Base-by-base conservation (phyloP, 2,113 vertebrate species). In the Acanthochromis polyacanthus region DNA sequence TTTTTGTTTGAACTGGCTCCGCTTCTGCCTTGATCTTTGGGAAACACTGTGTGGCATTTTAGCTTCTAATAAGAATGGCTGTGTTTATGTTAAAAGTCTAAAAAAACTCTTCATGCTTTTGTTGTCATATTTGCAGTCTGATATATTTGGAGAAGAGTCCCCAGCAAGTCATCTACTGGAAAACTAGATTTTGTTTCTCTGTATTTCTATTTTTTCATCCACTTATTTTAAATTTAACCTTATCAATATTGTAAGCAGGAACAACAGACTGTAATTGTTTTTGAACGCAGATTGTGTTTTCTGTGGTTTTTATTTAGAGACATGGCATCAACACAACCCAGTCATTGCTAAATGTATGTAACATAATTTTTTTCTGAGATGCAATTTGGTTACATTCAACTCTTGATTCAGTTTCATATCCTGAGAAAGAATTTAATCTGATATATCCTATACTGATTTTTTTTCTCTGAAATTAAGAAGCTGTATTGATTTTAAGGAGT, bases 281-380 rank as follows among this genome's bases (percentile, higher is more conserved):
- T 38, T 2, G 1, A 4, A 3, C 22, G 20, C 45, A 36, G 5
- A 51, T 9, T 32, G 2, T 53, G 2, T 43, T 68, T 78, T 59
- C 17, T 45, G n/a, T 30, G 7, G 5, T 36, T 74, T 59, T 30
- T 5, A 56, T 71, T 67, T 57, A 62, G 30, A 59, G 3, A 59
- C 8, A 38, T 17, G 1, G 43, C 8, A 40, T 50, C 56, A 17
- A 71, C 38, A 43, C 25, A 48, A 32, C 3, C 14, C 15, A 14
- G 0, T 4, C 10, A n/a, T 32, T 38, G 25, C 59, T 28, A 51
- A n/a, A 58, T 59, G 32, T 36, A 36, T 36, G 1, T 36, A 36
- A 20, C 32, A 4, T n/a, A n/a, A n/a, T 0, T 45, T 25, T 53
- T 32, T 3, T 69, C 3, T 8, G 8, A 15, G 20, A 67, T 30